A percentile compares a stretch with the other conserved stretches of the same genome.
phyloP scores from a whole-genome alignment of 1,140 invertebrate genomes.

The Bombus huntii region DNA sequence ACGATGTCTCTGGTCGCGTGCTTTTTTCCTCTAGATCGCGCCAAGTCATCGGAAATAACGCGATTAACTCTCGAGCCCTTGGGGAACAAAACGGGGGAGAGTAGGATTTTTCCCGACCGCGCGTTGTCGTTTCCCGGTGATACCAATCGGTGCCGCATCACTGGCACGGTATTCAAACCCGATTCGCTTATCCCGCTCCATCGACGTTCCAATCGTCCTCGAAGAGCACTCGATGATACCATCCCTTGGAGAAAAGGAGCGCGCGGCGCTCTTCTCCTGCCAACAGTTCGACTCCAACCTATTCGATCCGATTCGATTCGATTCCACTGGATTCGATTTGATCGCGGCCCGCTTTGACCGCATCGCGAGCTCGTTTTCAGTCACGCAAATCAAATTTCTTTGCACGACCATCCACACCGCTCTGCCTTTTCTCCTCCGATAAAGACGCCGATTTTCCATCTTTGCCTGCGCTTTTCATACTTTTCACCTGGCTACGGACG shows the following conservation, averaged over 20 bases:
- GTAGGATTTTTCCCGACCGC: slow-evolving; percentile 23
- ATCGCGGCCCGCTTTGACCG: slow-evolving; percentile 11
- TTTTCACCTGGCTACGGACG: neutral
- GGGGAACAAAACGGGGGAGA: slow-evolving; percentile 11
- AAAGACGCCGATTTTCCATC: slow-evolving; percentile 7
- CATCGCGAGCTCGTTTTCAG: neutral
- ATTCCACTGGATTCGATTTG: neutral
- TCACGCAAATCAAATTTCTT: slow-evolving; percentile 29
- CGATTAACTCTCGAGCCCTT: slow-evolving; percentile 64
- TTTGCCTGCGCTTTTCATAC: neutral
- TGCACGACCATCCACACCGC: slow-evolving; percentile 7
- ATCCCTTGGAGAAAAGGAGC: slow-evolving; percentile 32
- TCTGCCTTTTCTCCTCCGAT: neutral
- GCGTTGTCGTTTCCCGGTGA: slow-evolving; percentile 32
- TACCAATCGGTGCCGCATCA: slow-evolving; percentile 52
- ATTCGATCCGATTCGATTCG: neutral
- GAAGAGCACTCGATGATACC: slow-evolving; percentile 38
- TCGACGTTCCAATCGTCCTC: slow-evolving; percentile 49
- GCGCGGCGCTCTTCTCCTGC: slow-evolving; percentile 1
- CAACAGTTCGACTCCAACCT: neutral
- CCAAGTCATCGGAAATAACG: slow-evolving; percentile 65
- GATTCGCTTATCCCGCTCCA: slow-evolving; percentile 49
- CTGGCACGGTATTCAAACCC: slow-evolving; percentile 48
- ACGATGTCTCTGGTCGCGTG: neutral
- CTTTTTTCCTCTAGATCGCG: slow-evolving; percentile 26